Evolutionary conservation across 2,113 vertebrate species (phyloP).

Genomic region (human (Homo sapiens)): GRCh38 chr5:864001-864500

Average conservation of each 20-base stretch:
- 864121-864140: not conserved
- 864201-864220: not conserved
- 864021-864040: not conserved
- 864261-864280: too few species aligned
- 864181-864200: not conserved
- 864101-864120: too few species aligned
- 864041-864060: not conserved
- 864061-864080: not conserved
- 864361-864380: constrained; percentile 64
- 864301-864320: not conserved
- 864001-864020: not conserved
- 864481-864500: constrained; percentile 91
- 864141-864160: not conserved
- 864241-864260: too few species aligned
- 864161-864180: not conserved
- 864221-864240: not conserved
- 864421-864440: constrained; percentile 33
- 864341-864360: constrained; percentile 27
- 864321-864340: not conserved
- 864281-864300: not conserved
- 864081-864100: not conserved
- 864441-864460: not conserved
- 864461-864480: constrained; percentile 72
- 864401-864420: constrained; percentile 65
- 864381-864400: constrained; percentile 52